Base-by-base conservation (phyloP, 2,113 vertebrate genomes). In the Glaucidium brasilianum region DNA sequence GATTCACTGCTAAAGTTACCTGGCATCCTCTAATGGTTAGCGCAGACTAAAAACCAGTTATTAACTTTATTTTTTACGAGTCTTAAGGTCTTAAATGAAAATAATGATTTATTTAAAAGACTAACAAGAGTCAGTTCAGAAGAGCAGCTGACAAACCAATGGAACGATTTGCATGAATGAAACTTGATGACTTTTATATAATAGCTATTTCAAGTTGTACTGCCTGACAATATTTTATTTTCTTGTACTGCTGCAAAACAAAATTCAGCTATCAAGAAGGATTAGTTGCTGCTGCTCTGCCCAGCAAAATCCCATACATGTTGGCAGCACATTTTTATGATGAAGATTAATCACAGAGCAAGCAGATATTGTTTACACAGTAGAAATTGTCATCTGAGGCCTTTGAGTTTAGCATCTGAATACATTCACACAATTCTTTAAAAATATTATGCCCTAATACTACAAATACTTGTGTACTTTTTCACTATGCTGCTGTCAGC, bases 1-100 rank as follows among this genome's bases (percentile, higher is more conserved):
- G 97, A 96, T 98, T 98, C 98, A 98, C 98, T 98, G 96, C 97
- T 97, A 94, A 95, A 96, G 96, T 95, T 97, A 98, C 96, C 97
- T 97, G 96, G 97, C 95, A 97, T 98, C 96, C 94, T 96, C 94
- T 66, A 95, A 96, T 64, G 92, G 92, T 94, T 96, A 96, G 93
- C 96, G 92, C 91, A 97, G 86, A 56, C n/a, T 88, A 64, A 91
- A 91, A 91, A 17, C 56, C 89, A 95, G 83, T 85, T 95, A 94
- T 94, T 96, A 89, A 85, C 59, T 96, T 97, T 87, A 93, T 92
- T 96, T 97, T 97, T 94, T 43, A 73, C 16, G 32, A 55, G 47
- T 29, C 50, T 63, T 74, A 86, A 94, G 73, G 87, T 79, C 52
- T 60, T 63, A 93, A 83, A 90, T 91, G 34, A 92, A 95, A 95